Evolutionary conservation across 2,888 invertebrate genomes (phyloP), one percentile per base, ranked within the genome.

Genomic region (Ophonus ardosiacus): DNA sequence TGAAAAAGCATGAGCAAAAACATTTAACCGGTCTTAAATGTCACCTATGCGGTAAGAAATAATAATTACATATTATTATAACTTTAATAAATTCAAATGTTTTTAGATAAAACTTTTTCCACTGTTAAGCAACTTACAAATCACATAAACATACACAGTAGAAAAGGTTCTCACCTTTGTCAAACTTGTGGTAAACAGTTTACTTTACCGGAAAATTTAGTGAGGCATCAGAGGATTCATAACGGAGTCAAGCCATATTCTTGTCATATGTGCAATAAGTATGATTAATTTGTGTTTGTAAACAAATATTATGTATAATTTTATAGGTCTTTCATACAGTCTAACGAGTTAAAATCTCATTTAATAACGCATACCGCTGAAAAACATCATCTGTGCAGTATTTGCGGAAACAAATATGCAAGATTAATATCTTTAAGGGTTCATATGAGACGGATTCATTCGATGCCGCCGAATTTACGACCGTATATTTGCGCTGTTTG

Each of bases 301-400:
- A 51, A 51, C 13, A 51, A 57, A 8, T 31, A 74, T 15, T 74
- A 5, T 17, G 40, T 18, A 40, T 43, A n/a, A 74, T 74, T 74
- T 43, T 18, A 13, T 51, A 86, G 86, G 79, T 57, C 78, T 17
- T 86, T 86, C 83, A 82, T 83, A 40, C 86, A 86, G 56, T 85
- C 85, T 0, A 86, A 86, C 51, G 85, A 86, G 63, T 78, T 86
- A 43, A 86, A 86, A 83, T 86, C 86, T 4, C 86, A 86, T 82
- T 51, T 85, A 63, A 61, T 86, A 43, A 86, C 86, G 10, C 86
- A 86, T 74, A 80, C 86, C n/a, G 56, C 81, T 8, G 81, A 81
- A 18, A 86, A 86, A 82, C 81, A 82, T 59, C 86, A 86, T 61
- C 24, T 85, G 21, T 86, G 86, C 31, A 83, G 68, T 18, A 56